A percentile compares a stretch with the other conserved stretches of the same genome.
Evolutionary conservation across 2,797 vertebrate species (phyloP).

Genomic region (Scolopax rusticola): DNA sequence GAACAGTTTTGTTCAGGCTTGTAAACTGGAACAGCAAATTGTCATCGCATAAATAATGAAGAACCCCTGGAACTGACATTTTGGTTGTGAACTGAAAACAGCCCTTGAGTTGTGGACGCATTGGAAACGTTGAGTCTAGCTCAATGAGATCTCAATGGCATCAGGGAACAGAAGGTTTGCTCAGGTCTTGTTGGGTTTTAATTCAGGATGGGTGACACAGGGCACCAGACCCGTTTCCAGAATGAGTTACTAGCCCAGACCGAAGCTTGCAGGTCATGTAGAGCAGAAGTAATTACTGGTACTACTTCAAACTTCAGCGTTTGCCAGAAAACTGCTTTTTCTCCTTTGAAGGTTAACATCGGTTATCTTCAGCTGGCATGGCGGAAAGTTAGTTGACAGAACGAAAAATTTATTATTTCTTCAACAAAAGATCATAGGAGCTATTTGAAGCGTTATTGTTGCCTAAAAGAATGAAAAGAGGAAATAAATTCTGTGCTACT

Average conservation of each 20-base stretch:
- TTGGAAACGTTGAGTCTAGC: neutral
- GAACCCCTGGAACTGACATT: neutral
- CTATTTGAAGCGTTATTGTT: neutral
- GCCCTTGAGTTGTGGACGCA: accelerated
- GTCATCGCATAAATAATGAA: neutral
- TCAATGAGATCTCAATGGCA: neutral
- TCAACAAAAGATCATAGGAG: neutral
- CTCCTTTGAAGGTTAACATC: neutral
- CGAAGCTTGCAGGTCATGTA: accelerated
- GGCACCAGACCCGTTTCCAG: neutral
- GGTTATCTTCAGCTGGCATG: accelerated
- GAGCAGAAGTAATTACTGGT: neutral
- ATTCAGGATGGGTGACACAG: neutral
- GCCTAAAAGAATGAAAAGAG: neutral
- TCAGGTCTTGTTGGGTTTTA: neutral
- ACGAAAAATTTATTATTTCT: neutral
- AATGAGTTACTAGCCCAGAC: neutral
- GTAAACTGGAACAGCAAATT: neutral
- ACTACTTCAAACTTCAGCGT: no score
- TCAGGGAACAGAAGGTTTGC: neutral
- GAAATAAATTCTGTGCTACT: neutral
- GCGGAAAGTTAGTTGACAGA: neutral
- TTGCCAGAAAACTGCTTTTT: neutral
- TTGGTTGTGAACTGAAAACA: neutral
- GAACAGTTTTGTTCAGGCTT: neutral